Base-by-base conservation (phyloP, 2,113 vertebrate genomes). In the Cervus canadensis region DNA sequence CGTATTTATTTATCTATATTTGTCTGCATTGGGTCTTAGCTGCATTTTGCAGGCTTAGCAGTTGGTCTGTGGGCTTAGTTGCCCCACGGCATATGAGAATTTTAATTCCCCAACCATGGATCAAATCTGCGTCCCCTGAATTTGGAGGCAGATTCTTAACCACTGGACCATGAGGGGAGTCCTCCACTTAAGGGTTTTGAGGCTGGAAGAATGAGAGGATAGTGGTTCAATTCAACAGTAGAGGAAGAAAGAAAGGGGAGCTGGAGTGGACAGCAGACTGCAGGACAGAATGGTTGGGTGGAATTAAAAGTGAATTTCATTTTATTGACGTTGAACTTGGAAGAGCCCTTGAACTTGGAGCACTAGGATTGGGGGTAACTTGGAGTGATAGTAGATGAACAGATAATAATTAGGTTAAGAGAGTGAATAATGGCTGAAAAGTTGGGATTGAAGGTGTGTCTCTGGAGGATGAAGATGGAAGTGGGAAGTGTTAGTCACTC, bases 321-420 rank as follows among this genome's bases (percentile, higher is more conserved):
- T 74, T 79, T 71, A 21, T 5, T 26, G 45, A 36, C 15, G n/a
- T 48, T 36, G 78, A 91, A 82, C n/a, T 82, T 91, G 40, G 48
- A 52, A 88, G 43, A 92, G 56, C 30, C 5, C 76, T 48, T 79
- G 76, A 76, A 79, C 76, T 48, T 50, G 45, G 57, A 91, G 84
- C 67, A 36, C 48, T 89, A 50, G 28, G 36, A 82, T 56, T 82
- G 91, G 76, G 87, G 52, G 89, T 74, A 67, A 59, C 21, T 43
- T 30, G 59, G 59, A 17, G 50, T 43, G 43, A 52, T 33, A 76
- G 43, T 36, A 71, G 76, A 59, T 59, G 54, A 60, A 45, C 50
- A 97, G 56, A 48, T 48, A 12, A 60, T 64, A 78, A n/a, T 52
- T 79, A 81, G 62, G 54, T 96, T 95, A 97, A 91, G 26, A 81